These are phyloP conservation scores for Seriola aureovittata DNA, from an alignment of 2,113 vertebrate genomes.

Conservation along the genomic window DNA sequence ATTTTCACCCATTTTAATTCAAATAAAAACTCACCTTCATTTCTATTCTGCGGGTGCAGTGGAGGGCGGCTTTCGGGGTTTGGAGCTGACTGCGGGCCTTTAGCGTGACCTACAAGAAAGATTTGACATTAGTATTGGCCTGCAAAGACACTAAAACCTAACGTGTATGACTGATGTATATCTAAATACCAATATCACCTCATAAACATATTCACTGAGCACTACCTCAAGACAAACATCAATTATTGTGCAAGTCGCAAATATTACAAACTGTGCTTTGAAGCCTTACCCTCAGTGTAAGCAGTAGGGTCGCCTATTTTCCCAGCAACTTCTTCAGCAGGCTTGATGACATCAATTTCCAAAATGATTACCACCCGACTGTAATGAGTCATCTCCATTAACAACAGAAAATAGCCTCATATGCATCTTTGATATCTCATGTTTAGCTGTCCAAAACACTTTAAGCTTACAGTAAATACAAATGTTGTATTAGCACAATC, in stretches of 20 bases:
- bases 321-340: constrained; percentile 85
- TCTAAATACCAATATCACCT: background rate
- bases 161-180: background rate
- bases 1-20: background rate
- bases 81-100: constrained; percentile 64
- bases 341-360: constrained; percentile 90
- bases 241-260: background rate
- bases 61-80: constrained; percentile 61
- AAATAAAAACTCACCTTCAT: constrained; percentile 64
- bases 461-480: background rate
- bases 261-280: background rate
- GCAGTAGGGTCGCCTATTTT: constrained; percentile 93
- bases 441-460: background rate
- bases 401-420: background rate
- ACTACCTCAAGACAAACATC: background rate
- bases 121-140: background rate
- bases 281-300: constrained; percentile 89
- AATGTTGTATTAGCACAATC: background rate
- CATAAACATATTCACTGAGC: background rate
- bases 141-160: background rate
- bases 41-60: constrained; percentile 75
- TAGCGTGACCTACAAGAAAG: constrained; percentile 73
- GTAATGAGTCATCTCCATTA: constrained; percentile 8
- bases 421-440: background rate
- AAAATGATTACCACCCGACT: constrained; percentile 95